Base-by-base conservation (phyloP, 2,888 invertebrate species). In the Cabera pusaria region DNA sequence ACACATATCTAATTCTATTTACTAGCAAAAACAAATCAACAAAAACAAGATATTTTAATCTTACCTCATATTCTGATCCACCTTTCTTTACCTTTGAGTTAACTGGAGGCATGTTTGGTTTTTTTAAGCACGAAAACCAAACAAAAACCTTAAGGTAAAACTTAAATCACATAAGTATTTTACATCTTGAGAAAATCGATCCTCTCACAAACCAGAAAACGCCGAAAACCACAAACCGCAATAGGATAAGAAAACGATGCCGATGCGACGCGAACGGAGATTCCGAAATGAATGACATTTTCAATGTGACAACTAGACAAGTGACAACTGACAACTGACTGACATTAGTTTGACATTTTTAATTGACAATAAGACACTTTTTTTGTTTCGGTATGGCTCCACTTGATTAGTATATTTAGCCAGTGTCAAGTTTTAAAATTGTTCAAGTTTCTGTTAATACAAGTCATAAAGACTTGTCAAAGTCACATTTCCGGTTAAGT, bases 1-100 rank as follows among this genome's bases (percentile, higher is more conserved):
- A n/a, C n/a, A n/a, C n/a, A n/a, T n/a, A n/a, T n/a, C n/a, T n/a
- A n/a, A n/a, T n/a, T n/a, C n/a, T n/a, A n/a, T n/a, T n/a, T n/a
- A n/a, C n/a, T 18, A 10, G 20, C 3, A 21, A 19, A 7, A 29
- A 3, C 11, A 26, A 10, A 35, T 17, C 9, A 21, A 25, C 21
- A 41, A 42, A 42, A 44, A 27, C 35, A 46, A 40, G 40, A 51
- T 24, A 14, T 4, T 2, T 14, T 18, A 20, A 59, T 59, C 67
- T 79, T 81, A 88, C 88, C 86, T 87, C 86, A 52, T 87, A 88
- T 59, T 88, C 86, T 61, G 82, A 76, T 59, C 83, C 80, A 70
- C 74, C 71, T 72, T 87, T 86, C 66, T 84, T 86, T 45, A 72
- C 62, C 62, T 87, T 87, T 37, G 86, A 83, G 68, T 86, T 87